Evolutionary conservation across 1,140 invertebrate species (phyloP).

Genomic region (Druon quercuslanigerum): DNA sequence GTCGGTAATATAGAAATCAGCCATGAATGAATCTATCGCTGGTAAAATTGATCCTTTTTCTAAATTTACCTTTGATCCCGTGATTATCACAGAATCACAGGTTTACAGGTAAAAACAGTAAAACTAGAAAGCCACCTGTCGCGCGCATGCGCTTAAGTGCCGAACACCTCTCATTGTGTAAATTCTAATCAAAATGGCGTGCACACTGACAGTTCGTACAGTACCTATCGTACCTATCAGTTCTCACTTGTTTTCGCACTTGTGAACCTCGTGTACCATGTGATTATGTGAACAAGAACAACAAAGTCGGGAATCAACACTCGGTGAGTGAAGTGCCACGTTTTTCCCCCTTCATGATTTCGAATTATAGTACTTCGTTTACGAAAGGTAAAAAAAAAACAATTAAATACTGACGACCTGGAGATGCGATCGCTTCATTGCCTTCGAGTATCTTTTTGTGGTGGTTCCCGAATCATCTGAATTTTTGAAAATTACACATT

Average conservation of each 20-base stretch:
- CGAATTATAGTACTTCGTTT: not conserved
- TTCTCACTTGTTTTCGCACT: conserved; percentile 34
- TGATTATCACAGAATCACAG: too few species aligned
- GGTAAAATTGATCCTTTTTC: too few species aligned
- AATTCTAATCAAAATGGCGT: conserved; percentile 61
- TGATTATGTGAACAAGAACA: conserved; percentile 38
- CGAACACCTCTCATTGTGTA: conserved; percentile 46
- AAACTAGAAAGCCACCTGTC: conserved; percentile 55
- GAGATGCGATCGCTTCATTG: not conserved
- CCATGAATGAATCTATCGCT: too few species aligned
- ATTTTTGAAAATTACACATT: not conserved
- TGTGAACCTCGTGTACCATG: conserved; percentile 38
- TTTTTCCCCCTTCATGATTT: not conserved
- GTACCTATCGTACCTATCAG: conserved; percentile 31
- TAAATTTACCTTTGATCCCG: too few species aligned
- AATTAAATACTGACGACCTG: not conserved
- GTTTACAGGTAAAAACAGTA: too few species aligned
- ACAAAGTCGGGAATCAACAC: conserved; percentile 15
- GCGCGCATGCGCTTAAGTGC: conserved; percentile 50
- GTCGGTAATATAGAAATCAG: too few species aligned
- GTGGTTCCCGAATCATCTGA: not conserved
- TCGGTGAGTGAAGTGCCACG: conserved; percentile 34
- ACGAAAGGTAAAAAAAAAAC: not conserved
- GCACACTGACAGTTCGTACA: conserved; percentile 43
- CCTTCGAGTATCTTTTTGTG: not conserved